Base-by-base conservation (phyloP, 2,797 vertebrate genomes). In the Novumbra hubbsi region DNA sequence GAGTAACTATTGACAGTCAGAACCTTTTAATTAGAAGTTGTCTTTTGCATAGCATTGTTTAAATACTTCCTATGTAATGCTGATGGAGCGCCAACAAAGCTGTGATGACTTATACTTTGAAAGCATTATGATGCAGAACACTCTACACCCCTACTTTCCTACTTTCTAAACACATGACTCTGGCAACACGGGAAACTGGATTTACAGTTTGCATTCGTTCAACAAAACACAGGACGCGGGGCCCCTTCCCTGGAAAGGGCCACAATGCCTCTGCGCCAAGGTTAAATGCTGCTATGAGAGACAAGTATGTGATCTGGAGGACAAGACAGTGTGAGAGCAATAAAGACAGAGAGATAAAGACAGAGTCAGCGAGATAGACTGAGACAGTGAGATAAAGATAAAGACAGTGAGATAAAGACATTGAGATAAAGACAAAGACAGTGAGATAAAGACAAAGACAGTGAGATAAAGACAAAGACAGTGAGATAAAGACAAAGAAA, bases 191-290 rank as follows among this genome's bases (percentile, higher is more conserved):
- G 2, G 5, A 65, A 11, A 66, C 64, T 66, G 64, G 34, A 34
- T 57, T 24, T 4, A 3, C 55, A 66, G 17, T 32, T 34, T 66
- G 9, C 14, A 45, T 12, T 45, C 9, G 7, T 45, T 45, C 41
- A 45, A 86, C 72, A 67, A 78, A 87, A 84, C 75, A 84, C 67
- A 45, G 17, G 60, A 77, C 72, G 57, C 75, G 5, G n/a, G n/a
- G n/a, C n/a, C n/a, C n/a, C n/a, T n/a, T n/a, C n/a, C n/a, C n/a
- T n/a, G n/a, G n/a, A n/a, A n/a, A n/a, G n/a, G n/a, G n/a, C n/a
- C n/a, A n/a, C n/a, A n/a, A n/a, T n/a, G n/a, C n/a, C n/a, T n/a
- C n/a, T n/a, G 41, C 24, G 66, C 14, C 38, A 6, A 1, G n/a
- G 38, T 8, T 48, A 38, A 38, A 38, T 3, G 3, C 34, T 38